Evolutionary conservation across 2,113 vertebrate genomes (phyloP), one percentile per base, ranked within the genome.

Genomic region (Myodes glareolus): DNA sequence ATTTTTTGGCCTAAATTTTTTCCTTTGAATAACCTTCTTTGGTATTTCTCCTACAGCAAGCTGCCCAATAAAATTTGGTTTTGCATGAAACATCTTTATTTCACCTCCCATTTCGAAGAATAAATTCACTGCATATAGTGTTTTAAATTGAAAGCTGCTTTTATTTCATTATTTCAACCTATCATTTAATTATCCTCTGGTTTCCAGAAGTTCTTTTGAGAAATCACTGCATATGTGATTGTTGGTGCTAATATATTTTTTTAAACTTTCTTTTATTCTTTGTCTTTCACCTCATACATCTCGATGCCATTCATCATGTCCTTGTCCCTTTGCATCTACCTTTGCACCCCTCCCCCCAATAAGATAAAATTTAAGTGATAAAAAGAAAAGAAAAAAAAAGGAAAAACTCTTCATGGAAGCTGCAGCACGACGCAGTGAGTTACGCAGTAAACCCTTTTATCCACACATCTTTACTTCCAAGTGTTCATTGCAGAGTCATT

Each of bases 71-170:
- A 88, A 92, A 77, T 86, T 92, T 3, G 7, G 10, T 92, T 63
- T 81, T 76, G 61, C 72, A 84, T 85, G 31, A 88, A 90, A 39
- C n/a, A 63, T 80, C 4, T 92, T 55, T 61, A 90, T 67, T 82
- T 96, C 78, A n/a, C 7, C 36, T 87, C 92, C 36, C 73, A 67
- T 42, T 75, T 92, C 65, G 23, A 94, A 94, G 42, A 47, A 88
- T 88, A 72, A 88, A 50, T 96, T 96, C 14, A 85, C 39, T 17
- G 14, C 36, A 73, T 36, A 88, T 9, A 93, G 67, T 61, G 25
- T 84, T 84, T 89, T 88, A 78, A 27, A 45, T 52, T 80, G 36
- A 82, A 90, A 81, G 21, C 55, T 86, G 65, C 61, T 84, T 81
- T 76, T 88, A 19, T 82, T 91, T 86, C 29, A 68, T 91, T 63